A percentile compares a stretch with the other conserved stretches of the same genome.
Conservation (phyloP, 2,113 vertebrate genomes). For the Oplegnathus fasciatus region DNA sequence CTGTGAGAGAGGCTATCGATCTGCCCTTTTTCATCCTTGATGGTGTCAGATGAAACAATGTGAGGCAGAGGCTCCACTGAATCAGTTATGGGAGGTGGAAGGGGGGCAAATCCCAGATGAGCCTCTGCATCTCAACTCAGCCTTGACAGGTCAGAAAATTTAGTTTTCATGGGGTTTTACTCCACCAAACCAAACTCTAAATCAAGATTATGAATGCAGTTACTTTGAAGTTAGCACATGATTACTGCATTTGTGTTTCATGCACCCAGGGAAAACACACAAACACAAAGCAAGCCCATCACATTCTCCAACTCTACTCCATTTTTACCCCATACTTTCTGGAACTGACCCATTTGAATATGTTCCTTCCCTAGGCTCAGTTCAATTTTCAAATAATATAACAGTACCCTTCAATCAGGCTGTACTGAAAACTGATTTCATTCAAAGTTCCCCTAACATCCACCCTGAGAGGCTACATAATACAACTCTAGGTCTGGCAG, state of each 20-base stretch:
- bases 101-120: conserved; percentile 32
- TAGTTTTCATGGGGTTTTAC: conserved; percentile 5
- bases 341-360: neutral
- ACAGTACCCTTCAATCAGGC: conserved; percentile 1
- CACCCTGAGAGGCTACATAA: neutral
- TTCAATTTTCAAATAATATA: neutral
- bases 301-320: neutral
- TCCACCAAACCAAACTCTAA: neutral
- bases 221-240: neutral
- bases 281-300: neutral
- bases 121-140: conserved; percentile 7
- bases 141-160: conserved; percentile 5
- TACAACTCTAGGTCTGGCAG: neutral
- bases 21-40: conserved; percentile 34
- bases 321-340: neutral
- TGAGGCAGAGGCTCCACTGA: conserved; percentile 37
- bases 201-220: conserved; percentile 3
- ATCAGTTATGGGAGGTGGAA: conserved; percentile 19
- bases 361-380: neutral
- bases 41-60: conserved; percentile 54
- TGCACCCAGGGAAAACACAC: neutral
- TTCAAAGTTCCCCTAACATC: neutral
- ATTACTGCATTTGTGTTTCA: neutral
- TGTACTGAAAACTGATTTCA: neutral
- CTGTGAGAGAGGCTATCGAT: conserved; percentile 59